Evolutionary conservation across 2,797 vertebrate genomes (phyloP).

Genomic region (Novumbra hubbsi): DNA sequence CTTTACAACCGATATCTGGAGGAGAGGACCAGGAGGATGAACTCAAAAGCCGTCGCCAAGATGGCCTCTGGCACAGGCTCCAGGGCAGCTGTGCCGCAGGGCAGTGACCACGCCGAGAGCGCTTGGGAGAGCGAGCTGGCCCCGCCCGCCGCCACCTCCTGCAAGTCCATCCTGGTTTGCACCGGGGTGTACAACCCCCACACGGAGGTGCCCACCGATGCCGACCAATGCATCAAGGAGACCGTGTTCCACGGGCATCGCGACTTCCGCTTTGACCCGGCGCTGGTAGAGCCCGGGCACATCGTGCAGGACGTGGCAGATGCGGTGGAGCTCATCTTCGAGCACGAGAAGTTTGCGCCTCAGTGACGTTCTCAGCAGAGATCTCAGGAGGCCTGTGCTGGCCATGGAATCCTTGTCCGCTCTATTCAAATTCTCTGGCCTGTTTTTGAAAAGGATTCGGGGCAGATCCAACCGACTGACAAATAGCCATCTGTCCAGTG

Average conservation of each 20-base stretch:
- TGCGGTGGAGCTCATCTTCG: constrained; percentile 86
- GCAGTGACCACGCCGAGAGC: constrained; percentile 49
- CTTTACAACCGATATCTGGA: constrained; percentile 88
- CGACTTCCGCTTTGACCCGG: constrained; percentile 85
- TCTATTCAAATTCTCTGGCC: background rate
- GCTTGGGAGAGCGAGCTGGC: constrained; percentile 80
- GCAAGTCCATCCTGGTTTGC: constrained; percentile 88
- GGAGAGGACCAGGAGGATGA: constrained; percentile 62
- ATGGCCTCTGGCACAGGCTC: constrained; percentile 63
- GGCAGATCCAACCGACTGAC: background rate
- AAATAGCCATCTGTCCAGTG: background rate
- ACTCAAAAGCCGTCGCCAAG: constrained; percentile 66
- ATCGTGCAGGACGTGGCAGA: constrained; percentile 82
- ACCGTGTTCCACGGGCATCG: constrained; percentile 87
- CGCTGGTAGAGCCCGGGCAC: constrained; percentile 77
- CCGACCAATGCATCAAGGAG: constrained; percentile 67
- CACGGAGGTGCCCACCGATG: constrained; percentile 60
- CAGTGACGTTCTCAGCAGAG: constrained; percentile 37
- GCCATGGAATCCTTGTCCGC: background rate
- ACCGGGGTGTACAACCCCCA: constrained; percentile 86
- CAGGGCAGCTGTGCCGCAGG: constrained; percentile 55
- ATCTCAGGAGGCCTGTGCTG: background rate
- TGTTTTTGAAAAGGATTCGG: background rate
- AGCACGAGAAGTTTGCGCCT: constrained; percentile 81
- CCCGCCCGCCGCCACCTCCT: constrained; percentile 74